Base-by-base conservation (phyloP, 2,888 invertebrate genomes). In the Conus canariensis region DNA sequence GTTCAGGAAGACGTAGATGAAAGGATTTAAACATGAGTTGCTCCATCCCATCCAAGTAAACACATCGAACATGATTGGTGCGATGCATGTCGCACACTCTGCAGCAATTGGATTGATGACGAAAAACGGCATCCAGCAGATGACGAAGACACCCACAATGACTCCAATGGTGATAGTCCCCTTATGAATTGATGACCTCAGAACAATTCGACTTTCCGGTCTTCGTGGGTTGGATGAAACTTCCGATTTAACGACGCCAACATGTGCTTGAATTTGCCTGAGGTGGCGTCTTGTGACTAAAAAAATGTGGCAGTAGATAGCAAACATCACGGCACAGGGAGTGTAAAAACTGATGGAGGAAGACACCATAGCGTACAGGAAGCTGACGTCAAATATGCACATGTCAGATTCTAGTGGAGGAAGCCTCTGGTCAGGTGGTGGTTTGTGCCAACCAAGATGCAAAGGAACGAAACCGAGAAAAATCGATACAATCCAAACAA, bases 101-200 rank as follows among this genome's bases (percentile, higher is more conserved):
- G 99, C 99, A 90, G 98, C 98, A 60, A 98, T 98, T 90, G 99
- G 99, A 96, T 99, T 99, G 93, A 99, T 98, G 96, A 99, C 98
- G 97, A 99, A 99, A 97, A 99, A 99, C 0, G 99, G 99, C 92
- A 99, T 98, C 99, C 99, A 99, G 96, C 99, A 99, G 91, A 99
- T 97, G 10, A 99, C 97, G 96, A 99, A 97, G 19, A 99, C 98
- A n/a, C 99, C 99, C 98, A 99, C 99, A 94, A 99, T 99, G 92
- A 99, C 98, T 90, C 99, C 99, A 64, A 99, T 98, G 0, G 99
- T 99, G 93, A 99, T 98, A 89, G 99, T 99, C 0, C 99, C 99
- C 96, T 99, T 99, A 96, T 99, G 99, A 96, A 94, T 74, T 93
- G 93, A 83, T 98, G 97, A 22, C 19, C 70, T 22, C 19, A 6